These are phyloP conservation scores for Staurois parvus DNA, from an alignment of 2,797 vertebrate genomes.

Conservation along the genomic window DNA sequence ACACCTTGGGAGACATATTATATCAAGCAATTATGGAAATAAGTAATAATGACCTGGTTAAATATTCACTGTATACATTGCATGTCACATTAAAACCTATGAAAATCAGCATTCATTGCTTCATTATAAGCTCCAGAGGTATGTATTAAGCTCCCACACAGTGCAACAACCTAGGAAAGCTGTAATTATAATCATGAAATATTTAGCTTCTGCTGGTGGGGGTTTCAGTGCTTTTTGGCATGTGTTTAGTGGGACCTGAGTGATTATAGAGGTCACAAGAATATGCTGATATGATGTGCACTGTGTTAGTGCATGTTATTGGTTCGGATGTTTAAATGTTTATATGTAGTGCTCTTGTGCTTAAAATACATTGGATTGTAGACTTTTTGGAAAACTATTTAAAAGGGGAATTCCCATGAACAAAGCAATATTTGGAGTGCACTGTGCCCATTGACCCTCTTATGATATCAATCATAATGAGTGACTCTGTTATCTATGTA, in stretches of 20 bases:
- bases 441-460: no score
- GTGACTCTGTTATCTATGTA: no score
- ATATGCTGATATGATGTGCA: background rate
- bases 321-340: background rate
- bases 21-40: slow-evolving; percentile 56
- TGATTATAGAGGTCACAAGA: slow-evolving; percentile 28
- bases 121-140: slow-evolving; percentile 46
- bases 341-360: background rate
- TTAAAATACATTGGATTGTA: no score
- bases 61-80: slow-evolving; percentile 52
- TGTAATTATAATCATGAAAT: slow-evolving; percentile 47
- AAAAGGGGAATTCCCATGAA: background rate
- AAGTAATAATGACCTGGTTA: slow-evolving; percentile 48
- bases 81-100: slow-evolving; percentile 49
- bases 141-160: slow-evolving; percentile 32
- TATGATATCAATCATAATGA: no score
- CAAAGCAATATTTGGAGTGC: background rate
- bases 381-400: background rate
- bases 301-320: background rate
- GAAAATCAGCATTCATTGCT: slow-evolving; percentile 38
- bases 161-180: slow-evolving; percentile 30
- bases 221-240: background rate
- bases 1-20: slow-evolving; percentile 51
- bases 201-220: slow-evolving; percentile 22
- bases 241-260: background rate